Evolutionary conservation across 2,797 vertebrate species (phyloP).

Genomic region (Perodicticus potto): DNA sequence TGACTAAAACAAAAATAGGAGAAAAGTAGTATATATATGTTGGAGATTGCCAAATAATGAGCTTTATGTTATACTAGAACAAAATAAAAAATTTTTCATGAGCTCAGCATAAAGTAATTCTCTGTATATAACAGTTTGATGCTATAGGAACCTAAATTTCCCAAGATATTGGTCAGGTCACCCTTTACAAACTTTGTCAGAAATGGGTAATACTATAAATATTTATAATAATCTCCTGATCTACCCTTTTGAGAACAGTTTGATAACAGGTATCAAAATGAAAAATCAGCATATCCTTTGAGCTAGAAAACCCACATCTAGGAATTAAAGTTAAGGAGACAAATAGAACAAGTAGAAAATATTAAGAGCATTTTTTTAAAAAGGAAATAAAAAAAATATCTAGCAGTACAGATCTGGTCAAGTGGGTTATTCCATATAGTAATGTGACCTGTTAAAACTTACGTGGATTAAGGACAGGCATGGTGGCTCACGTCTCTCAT

Average conservation of each 20-base stretch:
- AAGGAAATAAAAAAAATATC: not conserved
- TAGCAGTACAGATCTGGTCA: not conserved
- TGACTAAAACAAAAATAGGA: not conserved
- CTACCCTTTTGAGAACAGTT: not conserved
- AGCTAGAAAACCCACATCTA: not conserved
- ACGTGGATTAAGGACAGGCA: not conserved
- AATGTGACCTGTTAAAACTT: not conserved
- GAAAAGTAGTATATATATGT: not conserved
- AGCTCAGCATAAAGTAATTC: not conserved
- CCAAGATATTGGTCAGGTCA: slow-evolving; percentile 8
- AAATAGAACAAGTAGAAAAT: not conserved
- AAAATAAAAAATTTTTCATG: slow-evolving; percentile 12
- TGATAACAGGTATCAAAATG: slow-evolving; percentile 23
- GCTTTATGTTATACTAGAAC: not conserved
- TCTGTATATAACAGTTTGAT: not conserved
- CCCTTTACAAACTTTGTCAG: not conserved
- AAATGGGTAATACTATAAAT: not conserved
- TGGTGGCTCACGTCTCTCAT: too few relatives aligned
- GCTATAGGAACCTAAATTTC: not conserved
- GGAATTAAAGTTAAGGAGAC: slow-evolving; percentile 19
- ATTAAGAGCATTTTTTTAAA: not conserved
- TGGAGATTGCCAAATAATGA: slow-evolving; percentile 19
- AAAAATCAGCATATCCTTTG: slow-evolving; percentile 32
- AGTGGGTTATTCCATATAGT: not conserved
- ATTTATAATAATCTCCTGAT: not conserved